Percentiles rank a stretch among this genome's conserved stretches.
Evolutionary conservation across 2,888 invertebrate genomes (phyloP).

Genomic region (Eumacrocentrus americanus): DNA sequence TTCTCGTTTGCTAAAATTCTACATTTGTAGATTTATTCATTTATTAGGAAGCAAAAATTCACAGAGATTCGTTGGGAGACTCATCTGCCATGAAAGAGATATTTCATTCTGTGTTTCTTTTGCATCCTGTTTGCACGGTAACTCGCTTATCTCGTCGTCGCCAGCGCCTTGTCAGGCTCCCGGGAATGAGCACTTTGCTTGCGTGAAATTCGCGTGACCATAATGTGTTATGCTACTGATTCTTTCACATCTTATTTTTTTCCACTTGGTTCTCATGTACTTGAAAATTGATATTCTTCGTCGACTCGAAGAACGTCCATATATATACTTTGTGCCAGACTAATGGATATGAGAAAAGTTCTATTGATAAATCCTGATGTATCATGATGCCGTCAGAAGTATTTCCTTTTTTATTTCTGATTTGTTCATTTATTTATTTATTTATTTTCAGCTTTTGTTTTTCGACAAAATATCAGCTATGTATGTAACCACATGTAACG

Average conservation of each 20-base stretch:
- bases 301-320: too few species aligned
- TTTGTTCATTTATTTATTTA: background rate
- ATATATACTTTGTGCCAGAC: too few species aligned
- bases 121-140: conserved; percentile 32
- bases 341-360: too few species aligned
- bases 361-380: too few species aligned
- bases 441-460: background rate
- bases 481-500: too few species aligned
- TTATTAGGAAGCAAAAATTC: conserved; percentile 16
- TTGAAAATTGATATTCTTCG: conserved; percentile 20
- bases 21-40: conserved; percentile 28
- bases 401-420: too few species aligned
- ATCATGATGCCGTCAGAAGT: too few species aligned
- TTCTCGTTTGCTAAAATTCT: conserved; percentile 10
- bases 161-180: conserved; percentile 27
- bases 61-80: conserved; percentile 26
- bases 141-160: conserved; percentile 43
- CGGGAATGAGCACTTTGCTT: conserved; percentile 36
- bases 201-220: conserved; percentile 30
- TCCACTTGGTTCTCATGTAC: background rate
- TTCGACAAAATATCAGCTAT: background rate
- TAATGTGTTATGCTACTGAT: background rate
- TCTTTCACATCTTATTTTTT: conserved; percentile 9
- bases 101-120: conserved; percentile 51
- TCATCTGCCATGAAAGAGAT: conserved; percentile 48